phyloP scores from a whole-genome alignment of 2,797 vertebrate genomes.

The Falco cherrug region DNA sequence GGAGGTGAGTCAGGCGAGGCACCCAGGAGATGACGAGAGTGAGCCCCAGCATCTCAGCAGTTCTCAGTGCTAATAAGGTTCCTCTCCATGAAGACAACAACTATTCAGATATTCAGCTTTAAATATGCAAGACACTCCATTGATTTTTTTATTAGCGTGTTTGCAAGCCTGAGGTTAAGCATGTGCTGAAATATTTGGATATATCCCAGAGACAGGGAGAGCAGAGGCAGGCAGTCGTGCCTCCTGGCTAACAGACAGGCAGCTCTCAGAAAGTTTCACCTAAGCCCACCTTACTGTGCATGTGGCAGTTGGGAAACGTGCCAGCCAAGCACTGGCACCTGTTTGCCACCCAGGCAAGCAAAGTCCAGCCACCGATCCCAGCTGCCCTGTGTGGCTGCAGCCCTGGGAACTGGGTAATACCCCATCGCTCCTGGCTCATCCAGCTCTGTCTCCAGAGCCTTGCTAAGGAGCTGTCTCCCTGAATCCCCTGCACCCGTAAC shows the following conservation, averaged over 20 bases:
- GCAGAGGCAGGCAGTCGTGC: background rate
- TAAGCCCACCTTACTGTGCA: fast-evolving
- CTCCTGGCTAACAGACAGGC: background rate
- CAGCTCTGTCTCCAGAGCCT: background rate
- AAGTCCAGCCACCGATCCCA: background rate
- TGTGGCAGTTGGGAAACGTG: background rate
- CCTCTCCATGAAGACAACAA: background rate
- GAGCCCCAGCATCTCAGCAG: background rate
- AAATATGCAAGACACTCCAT: background rate
- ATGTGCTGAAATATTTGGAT: background rate
- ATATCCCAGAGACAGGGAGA: background rate
- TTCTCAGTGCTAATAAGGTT: too few relatives aligned
- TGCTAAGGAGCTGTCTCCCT: background rate
- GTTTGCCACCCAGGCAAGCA: too few relatives aligned
- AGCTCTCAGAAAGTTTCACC: background rate
- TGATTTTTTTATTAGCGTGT: background rate
- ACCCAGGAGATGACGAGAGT: fast-evolving
- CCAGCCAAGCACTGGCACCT: background rate
- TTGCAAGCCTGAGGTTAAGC: background rate
- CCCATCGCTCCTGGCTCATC: background rate
- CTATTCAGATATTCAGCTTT: background rate
- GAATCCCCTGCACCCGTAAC: fast-evolving
- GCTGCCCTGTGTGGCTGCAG: background rate
- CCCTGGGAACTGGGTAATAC: background rate
- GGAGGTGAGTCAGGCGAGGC: background rate